Conservation (phyloP, 2,888 invertebrate species). For the Coelopa pilipes region DNA sequence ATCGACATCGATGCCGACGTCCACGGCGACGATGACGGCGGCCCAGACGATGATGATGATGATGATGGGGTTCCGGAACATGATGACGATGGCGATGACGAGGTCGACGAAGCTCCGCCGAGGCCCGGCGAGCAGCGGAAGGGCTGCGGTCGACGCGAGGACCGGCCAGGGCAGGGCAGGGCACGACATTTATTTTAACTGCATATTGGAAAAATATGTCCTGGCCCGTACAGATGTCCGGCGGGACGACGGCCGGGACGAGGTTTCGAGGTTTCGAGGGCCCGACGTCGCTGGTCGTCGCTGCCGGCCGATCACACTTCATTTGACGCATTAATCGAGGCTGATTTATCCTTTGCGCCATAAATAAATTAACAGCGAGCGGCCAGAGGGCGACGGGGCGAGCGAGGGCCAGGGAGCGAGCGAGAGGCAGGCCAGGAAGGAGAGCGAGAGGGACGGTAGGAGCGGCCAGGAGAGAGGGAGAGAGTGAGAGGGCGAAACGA, state of each 20-base stretch:
- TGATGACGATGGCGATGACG: background rate
- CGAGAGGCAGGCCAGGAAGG: background rate
- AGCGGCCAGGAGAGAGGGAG: background rate
- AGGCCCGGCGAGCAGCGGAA: background rate
- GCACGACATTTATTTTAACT: slow-evolving; percentile 27
- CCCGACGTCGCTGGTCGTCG: background rate
- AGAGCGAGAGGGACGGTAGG: too few species aligned
- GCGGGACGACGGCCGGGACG: too few species aligned
- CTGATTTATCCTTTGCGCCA: slow-evolving; percentile 30
- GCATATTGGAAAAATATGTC: slow-evolving; percentile 29
- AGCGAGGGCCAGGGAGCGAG: background rate
- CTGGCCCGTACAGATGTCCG: background rate
- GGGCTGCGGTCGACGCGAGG: too few species aligned
- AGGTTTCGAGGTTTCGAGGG: background rate
- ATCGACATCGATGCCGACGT: background rate
- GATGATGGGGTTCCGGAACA: background rate
- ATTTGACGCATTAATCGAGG: slow-evolving; percentile 31
- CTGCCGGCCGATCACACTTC: slow-evolving; percentile 23
- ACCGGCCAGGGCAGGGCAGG: background rate
- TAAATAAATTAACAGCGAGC: slow-evolving; percentile 25
- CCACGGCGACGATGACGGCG: background rate
- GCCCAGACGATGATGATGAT: background rate
- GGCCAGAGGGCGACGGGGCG: background rate
- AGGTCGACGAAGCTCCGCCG: too few species aligned
- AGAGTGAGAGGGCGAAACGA: background rate